Conservation (phyloP, 1,140 invertebrate genomes). For the Grapholita molesta region DNA sequence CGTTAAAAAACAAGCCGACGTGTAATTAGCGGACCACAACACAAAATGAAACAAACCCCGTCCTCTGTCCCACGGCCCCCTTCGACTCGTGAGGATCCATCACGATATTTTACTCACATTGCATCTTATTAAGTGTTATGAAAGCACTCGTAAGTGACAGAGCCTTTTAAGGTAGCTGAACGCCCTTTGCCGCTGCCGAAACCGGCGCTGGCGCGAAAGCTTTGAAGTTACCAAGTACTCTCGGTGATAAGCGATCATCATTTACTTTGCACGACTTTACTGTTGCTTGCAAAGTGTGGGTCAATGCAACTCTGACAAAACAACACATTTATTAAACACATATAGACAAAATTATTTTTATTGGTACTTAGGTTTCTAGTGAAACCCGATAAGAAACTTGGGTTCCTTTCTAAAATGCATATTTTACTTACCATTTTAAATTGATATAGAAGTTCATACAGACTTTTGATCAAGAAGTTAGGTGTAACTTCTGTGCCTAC, state of each 20-base stretch:
- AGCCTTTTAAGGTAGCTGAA: constrained; percentile 55
- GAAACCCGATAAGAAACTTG: too few relatives aligned
- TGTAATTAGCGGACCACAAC: constrained; percentile 61
- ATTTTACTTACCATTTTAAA: too few relatives aligned
- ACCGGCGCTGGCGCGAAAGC: constrained; percentile 21
- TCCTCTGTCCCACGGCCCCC: constrained; percentile 58
- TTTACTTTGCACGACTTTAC: constrained; percentile 8
- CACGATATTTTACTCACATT: constrained; percentile 67
- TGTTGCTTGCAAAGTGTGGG: neutral
- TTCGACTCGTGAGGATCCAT: constrained; percentile 67
- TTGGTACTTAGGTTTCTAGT: too few relatives aligned
- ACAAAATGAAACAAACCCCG: constrained; percentile 58
- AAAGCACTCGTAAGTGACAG: constrained; percentile 64
- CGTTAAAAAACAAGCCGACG: constrained; percentile 64
- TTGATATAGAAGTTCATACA: too few relatives aligned
- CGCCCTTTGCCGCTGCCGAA: constrained; percentile 43
- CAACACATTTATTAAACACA: too few relatives aligned
- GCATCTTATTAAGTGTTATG: constrained; percentile 74
- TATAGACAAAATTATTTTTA: too few relatives aligned
- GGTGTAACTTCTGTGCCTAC: neutral
- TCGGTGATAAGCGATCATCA: constrained; percentile 6
- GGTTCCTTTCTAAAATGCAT: too few relatives aligned
- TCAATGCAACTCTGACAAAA: too few relatives aligned
- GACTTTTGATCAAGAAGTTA: too few relatives aligned
- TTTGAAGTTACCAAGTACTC: neutral